phyloP scores from a whole-genome alignment of 1,140 invertebrate genomes.

The Danaus plexippus region DNA sequence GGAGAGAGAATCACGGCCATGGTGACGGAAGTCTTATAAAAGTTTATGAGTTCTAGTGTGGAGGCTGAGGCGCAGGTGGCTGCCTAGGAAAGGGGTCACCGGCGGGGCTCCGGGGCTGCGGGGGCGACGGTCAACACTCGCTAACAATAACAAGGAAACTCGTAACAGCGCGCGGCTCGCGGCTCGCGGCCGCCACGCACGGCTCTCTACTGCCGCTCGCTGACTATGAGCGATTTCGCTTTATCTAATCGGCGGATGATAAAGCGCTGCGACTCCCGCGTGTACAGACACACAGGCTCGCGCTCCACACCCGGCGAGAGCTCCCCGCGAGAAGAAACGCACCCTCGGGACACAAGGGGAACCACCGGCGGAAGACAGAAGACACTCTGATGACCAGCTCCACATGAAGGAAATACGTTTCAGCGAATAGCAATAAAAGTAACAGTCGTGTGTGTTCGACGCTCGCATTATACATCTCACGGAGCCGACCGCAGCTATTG shows the following conservation, averaged over 20 bases:
- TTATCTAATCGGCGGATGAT: slow-evolving; percentile 55
- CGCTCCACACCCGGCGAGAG: too few species aligned
- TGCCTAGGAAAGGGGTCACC: slow-evolving; percentile 7
- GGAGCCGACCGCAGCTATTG: too few species aligned
- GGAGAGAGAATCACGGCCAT: neutral
- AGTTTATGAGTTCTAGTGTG: neutral
- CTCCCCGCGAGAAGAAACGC: too few species aligned
- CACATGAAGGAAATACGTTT: too few species aligned
- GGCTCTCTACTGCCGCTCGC: slow-evolving; percentile 32
- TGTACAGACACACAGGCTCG: slow-evolving; percentile 8
- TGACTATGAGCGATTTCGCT: slow-evolving; percentile 43
- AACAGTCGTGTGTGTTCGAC: too few species aligned
- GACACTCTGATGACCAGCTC: too few species aligned
- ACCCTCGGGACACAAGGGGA: too few species aligned
- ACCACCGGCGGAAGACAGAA: too few species aligned
- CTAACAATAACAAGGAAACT: slow-evolving; percentile 52
- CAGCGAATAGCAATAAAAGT: too few species aligned
- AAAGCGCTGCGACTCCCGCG: slow-evolving; percentile 34
- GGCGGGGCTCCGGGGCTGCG: slow-evolving; percentile 16
- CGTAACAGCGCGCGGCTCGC: slow-evolving; percentile 6
- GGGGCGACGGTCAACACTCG: slow-evolving; percentile 44
- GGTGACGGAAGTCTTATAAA: neutral
- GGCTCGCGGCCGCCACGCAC: slow-evolving; percentile 27
- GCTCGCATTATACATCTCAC: too few species aligned
- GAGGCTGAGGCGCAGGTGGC: slow-evolving; percentile 3